These are phyloP conservation scores for Pipistrellus pygmaeus DNA, from an alignment of 2,797 vertebrate species.

Conservation along the genomic window DNA sequence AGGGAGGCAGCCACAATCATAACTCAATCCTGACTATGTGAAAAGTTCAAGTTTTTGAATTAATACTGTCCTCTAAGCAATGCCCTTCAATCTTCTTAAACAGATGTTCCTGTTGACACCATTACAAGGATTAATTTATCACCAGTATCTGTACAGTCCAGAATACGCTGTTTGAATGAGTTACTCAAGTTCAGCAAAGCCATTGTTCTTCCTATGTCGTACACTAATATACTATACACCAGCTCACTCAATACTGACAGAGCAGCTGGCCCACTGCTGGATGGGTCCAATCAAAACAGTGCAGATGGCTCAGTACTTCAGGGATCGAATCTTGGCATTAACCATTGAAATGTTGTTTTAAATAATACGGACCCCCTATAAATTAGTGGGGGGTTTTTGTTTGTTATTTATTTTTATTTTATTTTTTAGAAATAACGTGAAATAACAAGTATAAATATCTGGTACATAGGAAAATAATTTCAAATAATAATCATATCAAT, in stretches of 20 bases:
- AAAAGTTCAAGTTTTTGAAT: constrained; percentile 33
- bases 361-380: neutral
- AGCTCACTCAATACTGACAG: neutral
- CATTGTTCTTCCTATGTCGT: neutral
- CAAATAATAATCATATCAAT: neutral
- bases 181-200: constrained; percentile 31
- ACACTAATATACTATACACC: neutral
- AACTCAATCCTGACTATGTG: neutral
- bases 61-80: constrained; percentile 35
- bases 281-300: neutral
- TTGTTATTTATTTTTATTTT: neutral
- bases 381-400: neutral
- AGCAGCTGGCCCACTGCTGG: neutral
- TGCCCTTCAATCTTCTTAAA: constrained; percentile 51
- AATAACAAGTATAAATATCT: neutral
- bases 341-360: neutral
- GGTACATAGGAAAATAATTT: neutral
- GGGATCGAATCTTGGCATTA: neutral
- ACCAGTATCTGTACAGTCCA: neutral
- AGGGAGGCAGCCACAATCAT: neutral
- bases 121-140: neutral
- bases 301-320: neutral
- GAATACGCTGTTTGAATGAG: constrained; percentile 24
- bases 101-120: neutral
- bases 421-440: neutral